These are phyloP conservation scores for Falco punctatus DNA, from an alignment of 2,113 vertebrate genomes.

Conservation along the genomic window DNA sequence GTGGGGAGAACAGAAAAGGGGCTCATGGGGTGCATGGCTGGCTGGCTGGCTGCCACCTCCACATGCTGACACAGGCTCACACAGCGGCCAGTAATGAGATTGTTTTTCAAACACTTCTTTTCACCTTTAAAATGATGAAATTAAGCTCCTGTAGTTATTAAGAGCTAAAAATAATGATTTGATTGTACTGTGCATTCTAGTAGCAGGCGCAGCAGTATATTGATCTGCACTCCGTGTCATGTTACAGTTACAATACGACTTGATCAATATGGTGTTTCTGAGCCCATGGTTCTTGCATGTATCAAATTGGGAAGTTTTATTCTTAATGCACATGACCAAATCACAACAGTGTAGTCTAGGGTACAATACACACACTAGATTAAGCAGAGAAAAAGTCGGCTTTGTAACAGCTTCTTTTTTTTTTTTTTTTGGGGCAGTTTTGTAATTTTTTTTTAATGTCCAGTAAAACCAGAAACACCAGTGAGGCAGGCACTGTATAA, in stretches of 20 bases:
- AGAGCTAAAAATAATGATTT: constrained; percentile 46
- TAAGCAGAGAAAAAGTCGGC: constrained; percentile 7
- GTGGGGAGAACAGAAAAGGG: neutral
- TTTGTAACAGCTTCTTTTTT: neutral
- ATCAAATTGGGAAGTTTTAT: constrained; percentile 13
- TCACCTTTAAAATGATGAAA: constrained; percentile 35
- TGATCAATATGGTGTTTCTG: constrained; percentile 58
- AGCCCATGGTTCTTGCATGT: neutral
- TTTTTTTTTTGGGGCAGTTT: neutral
- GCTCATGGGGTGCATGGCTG: neutral
- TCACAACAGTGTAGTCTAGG: neutral
- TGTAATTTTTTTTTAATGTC: neutral
- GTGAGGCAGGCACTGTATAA: neutral
- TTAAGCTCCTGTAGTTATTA: constrained; percentile 12
- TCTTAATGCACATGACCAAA: neutral
- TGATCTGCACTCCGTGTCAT: neutral
- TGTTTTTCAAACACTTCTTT: neutral
- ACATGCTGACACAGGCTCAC: neutral
- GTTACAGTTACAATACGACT: constrained; percentile 12
- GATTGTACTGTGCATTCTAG: neutral
- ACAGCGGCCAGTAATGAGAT: neutral
- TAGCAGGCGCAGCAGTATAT: neutral
- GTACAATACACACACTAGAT: neutral
- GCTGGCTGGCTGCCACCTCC: neutral
- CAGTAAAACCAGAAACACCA: neutral